Evolutionary conservation across 2,888 invertebrate species (phyloP), one percentile per base, ranked within the genome.

Genomic region (Parasteatoda lunata): DNA sequence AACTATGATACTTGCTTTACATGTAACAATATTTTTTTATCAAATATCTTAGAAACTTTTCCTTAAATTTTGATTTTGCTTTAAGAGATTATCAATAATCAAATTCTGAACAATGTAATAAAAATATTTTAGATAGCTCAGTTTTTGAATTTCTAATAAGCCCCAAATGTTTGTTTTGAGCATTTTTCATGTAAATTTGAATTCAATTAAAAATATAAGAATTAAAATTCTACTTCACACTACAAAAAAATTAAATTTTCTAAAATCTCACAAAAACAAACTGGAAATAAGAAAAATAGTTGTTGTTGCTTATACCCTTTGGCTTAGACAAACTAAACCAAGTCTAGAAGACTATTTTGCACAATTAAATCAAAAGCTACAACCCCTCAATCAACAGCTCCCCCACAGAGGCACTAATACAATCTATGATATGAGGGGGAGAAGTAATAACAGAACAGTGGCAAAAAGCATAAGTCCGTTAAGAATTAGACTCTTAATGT

Each of bases 391-490:
- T 54, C 54, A 54, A 54, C 54, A 54, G 54, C 13, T 54, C 3
- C 54, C 54, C 54, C 69, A 70, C 69, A 70, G 69, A 48, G 47
- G 5, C 45, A 70, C 48, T 11, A 48, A 7, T 70, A 48, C 69
- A 48, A 48, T 47, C 48, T 5, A 54, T 11, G 54, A 54, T 54
- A 54, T 47, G 69, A 5, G 69, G 48, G 69, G 45, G 69, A 70
- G 13, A 9, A 70, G 69, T 11, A 2, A 70, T 70, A 4, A 48
- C 69, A 7, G 69, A 70, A 47, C 69, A 70, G 6, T 11, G 6
- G 47, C 45, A 70, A 13, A 3, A 9, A 11, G 45, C 69, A 47
- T 11, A 6, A 3, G 7, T 70, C 69, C 48, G 11, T 70, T 70
- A 13, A 48, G 48, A 0, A 13, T 9, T 45, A 70, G 9, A 48